Base-by-base conservation (phyloP, 1,140 invertebrate genomes). In the Halesus radiatus region DNA sequence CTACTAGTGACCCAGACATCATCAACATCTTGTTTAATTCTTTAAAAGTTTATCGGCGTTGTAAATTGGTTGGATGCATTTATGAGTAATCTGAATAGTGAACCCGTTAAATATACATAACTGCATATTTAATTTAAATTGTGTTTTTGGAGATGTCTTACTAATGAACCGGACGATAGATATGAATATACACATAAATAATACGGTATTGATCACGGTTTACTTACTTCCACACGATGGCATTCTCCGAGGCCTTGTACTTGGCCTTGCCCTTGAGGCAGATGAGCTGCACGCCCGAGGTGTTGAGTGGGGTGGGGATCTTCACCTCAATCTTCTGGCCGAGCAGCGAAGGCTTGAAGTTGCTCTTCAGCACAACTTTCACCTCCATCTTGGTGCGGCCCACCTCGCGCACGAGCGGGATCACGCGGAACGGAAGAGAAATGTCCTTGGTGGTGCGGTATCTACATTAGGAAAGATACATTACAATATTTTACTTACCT, bases 371-470 rank as follows among this genome's bases (percentile, higher is more conserved):
- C 3, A 99, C 98, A 7, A 99, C 98, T 88, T 99, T 99, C 0
- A 99, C 98, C 89, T 99, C 99, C 98, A 99, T 99, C 88, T 99
- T 99, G 79, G 98, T 99, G 79, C 98, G 94, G 0, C 98, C 98
- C 20, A 98, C 98, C 89, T 99, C 99, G 8, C 98, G 92, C 0
- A 99, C 99, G 32, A 99, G 89, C 0, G 99, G 99, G 87, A 99
- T 99, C 37, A 99, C 98, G 70, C 99, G 95, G 92, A 99, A 99
- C 84, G 99, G 99, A 83, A 99, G 90, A 75, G 98, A 99, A 86
- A 99, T 99, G 89, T 99, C 99, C 89, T 99, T 99, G n/a, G 98
- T 99, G 72, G 98, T 99, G 64, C 98, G 96, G 89, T 99, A 99
- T 88, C 96, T 97, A 86, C 72, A 23, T 80, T 1, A 60, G 70